Evolutionary conservation across 2,888 invertebrate species (phyloP).

Genomic region (Drosophila demipolita): DNA sequence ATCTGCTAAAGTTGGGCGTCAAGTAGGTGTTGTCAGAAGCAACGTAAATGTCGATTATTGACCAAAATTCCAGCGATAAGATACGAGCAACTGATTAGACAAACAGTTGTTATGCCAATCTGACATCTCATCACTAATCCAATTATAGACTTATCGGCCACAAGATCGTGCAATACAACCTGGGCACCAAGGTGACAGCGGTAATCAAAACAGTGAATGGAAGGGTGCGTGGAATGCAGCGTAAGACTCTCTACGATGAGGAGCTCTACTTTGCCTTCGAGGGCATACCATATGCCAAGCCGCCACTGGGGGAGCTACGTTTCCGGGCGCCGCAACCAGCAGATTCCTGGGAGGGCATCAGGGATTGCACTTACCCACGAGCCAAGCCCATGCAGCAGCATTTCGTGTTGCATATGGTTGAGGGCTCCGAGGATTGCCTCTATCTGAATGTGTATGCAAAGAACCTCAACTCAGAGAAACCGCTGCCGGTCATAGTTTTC

Average conservation of each 20-base stretch:
- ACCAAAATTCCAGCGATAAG: slow-evolving; percentile 36
- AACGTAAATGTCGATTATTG: not conserved
- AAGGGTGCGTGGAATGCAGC: slow-evolving; percentile 74
- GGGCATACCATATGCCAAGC: slow-evolving; percentile 80
- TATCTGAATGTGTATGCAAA: slow-evolving; percentile 85
- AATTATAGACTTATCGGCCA: slow-evolving; percentile 66
- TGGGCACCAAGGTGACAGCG: slow-evolving; percentile 72
- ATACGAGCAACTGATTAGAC: slow-evolving; percentile 30
- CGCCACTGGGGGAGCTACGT: slow-evolving; percentile 84
- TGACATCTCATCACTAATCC: slow-evolving; percentile 2
- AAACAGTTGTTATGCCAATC: slow-evolving; percentile 7
- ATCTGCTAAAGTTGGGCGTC: slow-evolving; percentile 56
- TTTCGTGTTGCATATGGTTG: slow-evolving; percentile 71
- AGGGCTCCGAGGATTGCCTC: slow-evolving; percentile 86
- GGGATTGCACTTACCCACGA: slow-evolving; percentile 82
- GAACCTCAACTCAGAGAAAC: slow-evolving; percentile 66
- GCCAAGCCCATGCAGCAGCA: slow-evolving; percentile 78
- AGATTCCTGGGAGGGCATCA: slow-evolving; percentile 83
- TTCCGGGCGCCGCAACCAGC: slow-evolving; percentile 84
- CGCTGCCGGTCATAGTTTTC: slow-evolving; percentile 84
- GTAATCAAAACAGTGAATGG: slow-evolving; percentile 73
- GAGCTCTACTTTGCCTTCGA: slow-evolving; percentile 73
- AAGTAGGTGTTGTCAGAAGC: slow-evolving; percentile 56
- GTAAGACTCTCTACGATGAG: slow-evolving; percentile 70
- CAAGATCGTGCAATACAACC: slow-evolving; percentile 74